Conservation (phyloP, 2,113 vertebrate genomes). For the Silurus asotus region DNA sequence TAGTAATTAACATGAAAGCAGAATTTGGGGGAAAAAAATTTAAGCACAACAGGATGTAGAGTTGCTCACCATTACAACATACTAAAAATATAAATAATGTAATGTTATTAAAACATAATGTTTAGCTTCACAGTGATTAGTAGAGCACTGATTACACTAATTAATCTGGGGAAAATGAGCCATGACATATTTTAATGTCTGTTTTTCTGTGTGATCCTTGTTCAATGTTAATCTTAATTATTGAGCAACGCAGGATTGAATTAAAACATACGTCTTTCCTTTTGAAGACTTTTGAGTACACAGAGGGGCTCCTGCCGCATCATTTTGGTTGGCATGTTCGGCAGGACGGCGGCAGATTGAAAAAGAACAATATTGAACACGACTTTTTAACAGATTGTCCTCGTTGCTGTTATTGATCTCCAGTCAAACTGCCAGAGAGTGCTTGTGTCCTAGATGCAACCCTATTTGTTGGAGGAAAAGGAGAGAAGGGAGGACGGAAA, state of each 20-base stretch:
- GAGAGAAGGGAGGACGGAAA: constrained; percentile 35
- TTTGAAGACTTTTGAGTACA: not conserved
- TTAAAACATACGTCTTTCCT: not conserved
- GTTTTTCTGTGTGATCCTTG: not conserved
- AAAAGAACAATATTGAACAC: constrained; percentile 46
- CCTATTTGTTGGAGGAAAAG: constrained; percentile 54
- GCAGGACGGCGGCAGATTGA: constrained; percentile 42
- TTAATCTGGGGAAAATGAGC: not conserved
- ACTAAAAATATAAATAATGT: not conserved
- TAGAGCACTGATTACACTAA: not conserved
- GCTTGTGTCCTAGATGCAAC: constrained; percentile 55
- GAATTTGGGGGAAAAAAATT: not conserved
- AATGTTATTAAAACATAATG: not conserved
- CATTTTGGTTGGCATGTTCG: not conserved
- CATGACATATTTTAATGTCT: not conserved
- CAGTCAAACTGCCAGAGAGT: constrained; percentile 52
- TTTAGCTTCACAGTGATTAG: not conserved
- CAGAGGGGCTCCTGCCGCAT: not conserved
- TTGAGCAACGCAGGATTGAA: not conserved
- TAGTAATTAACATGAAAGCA: not conserved
- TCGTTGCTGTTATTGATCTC: constrained; percentile 53
- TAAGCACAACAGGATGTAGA: not conserved
- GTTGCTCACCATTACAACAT: not conserved
- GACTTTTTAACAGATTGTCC: constrained; percentile 50
- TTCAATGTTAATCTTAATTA: not conserved